Percentiles rank a stretch among this genome's conserved stretches.
Evolutionary conservation across 2,888 invertebrate genomes (phyloP).

Genomic region (Callyntrura sp.): DNA sequence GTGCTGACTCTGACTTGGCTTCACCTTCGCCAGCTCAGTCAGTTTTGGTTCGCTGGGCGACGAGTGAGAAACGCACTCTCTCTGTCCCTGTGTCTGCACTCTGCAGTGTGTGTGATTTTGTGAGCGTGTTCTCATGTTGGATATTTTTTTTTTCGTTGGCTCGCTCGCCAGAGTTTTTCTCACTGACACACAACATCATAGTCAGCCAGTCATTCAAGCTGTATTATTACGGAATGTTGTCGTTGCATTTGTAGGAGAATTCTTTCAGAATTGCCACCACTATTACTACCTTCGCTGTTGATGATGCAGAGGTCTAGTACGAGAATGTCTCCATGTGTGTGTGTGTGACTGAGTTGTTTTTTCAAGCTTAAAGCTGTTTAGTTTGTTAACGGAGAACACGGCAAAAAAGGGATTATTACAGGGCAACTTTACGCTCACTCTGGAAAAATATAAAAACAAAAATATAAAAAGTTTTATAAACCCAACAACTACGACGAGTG

Average conservation of each 20-base stretch:
- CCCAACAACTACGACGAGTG: background rate
- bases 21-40: conserved; percentile 40
- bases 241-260: background rate
- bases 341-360: background rate
- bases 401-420: conserved; percentile 50
- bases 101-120: background rate
- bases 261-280: no score
- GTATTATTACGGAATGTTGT: conserved; percentile 38
- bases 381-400: conserved; percentile 13
- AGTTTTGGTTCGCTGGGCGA: conserved; percentile 69
- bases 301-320: no score
- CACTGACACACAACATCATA: conserved; percentile 18
- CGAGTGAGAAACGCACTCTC: conserved; percentile 57
- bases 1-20: conserved; percentile 34
- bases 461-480: background rate
- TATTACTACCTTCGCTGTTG: background rate
- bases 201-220: conserved; percentile 47
- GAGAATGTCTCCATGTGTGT: background rate
- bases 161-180: background rate
- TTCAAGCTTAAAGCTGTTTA: conserved; percentile 3
- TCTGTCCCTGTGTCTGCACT: conserved; percentile 22
- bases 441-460: background rate
- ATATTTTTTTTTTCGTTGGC: background rate
- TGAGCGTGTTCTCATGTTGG: background rate
- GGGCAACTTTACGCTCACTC: background rate